Evolutionary conservation across 2,113 vertebrate genomes (phyloP).

Genomic region (Seriola aureovittata): DNA sequence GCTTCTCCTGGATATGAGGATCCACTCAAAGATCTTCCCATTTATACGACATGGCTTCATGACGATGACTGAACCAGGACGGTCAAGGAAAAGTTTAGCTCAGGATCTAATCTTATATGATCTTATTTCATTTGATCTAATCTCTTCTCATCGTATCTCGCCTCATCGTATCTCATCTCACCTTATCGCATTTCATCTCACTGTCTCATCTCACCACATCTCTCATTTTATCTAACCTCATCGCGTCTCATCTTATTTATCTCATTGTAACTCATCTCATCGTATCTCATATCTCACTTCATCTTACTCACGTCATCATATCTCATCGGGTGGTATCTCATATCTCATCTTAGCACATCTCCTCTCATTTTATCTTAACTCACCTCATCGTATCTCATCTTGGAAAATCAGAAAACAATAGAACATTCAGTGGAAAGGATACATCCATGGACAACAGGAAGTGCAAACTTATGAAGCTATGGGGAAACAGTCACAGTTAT

Average conservation of each 20-base stretch:
- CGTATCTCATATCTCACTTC: neutral
- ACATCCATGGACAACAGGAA: constrained; percentile 86
- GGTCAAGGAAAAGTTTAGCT: constrained; percentile 65
- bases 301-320: too few species aligned
- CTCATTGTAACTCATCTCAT: neutral
- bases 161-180: too few species aligned
- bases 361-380: neutral
- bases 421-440: constrained; percentile 73
- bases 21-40: constrained; percentile 97
- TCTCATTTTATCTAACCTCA: too few species aligned
- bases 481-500: constrained; percentile 8
- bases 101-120: neutral
- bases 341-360: too few species aligned
- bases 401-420: neutral
- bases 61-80: constrained; percentile 86
- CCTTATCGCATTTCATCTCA: too few species aligned
- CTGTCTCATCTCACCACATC: too few species aligned
- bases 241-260: too few species aligned
- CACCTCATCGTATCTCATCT: too few species aligned
- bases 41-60: constrained; percentile 96
- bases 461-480: constrained; percentile 84
- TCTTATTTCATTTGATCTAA: neutral
- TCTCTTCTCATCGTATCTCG: neutral
- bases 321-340: too few species aligned
- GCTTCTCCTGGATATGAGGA: constrained; percentile 97